Percentiles rank a stretch among this genome's conserved stretches.
These are phyloP conservation scores for Sesamia nonagrioides DNA, from an alignment of 1,140 invertebrate genomes.

Conservation along the genomic window DNA sequence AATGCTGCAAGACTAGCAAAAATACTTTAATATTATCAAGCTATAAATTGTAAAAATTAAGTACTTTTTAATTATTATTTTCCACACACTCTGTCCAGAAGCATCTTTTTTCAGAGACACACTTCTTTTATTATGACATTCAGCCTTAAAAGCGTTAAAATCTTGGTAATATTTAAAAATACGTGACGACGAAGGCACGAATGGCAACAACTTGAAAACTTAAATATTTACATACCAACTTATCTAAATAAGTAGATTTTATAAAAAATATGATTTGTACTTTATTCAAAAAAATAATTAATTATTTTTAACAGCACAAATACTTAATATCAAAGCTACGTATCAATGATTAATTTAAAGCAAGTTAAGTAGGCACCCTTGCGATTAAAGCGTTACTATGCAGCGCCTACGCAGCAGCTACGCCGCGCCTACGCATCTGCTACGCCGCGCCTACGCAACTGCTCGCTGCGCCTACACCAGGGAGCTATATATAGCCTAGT, in stretches of 20 bases:
- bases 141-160: background rate
- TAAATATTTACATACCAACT: background rate
- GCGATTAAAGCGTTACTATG: background rate
- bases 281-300: background rate
- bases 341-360: too few species aligned
- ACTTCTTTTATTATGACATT: background rate
- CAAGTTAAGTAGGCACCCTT: too few species aligned
- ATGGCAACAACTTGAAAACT: background rate
- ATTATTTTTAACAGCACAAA: too few species aligned
- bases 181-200: slow-evolving; percentile 1
- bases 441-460: background rate
- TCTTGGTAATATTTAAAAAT: background rate
- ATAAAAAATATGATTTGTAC: slow-evolving; percentile 1
- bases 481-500: too few species aligned
- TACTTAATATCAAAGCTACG: too few species aligned
- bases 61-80: background rate
- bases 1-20: slow-evolving; percentile 32
- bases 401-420: background rate
- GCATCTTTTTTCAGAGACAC: background rate
- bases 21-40: background rate
- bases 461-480: too few species aligned
- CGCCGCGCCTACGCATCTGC: background rate
- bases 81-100: background rate
- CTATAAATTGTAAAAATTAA: background rate
- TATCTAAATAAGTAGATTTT: background rate